Percentiles rank a stretch among this genome's conserved stretches.
Conservation (phyloP, 2,113 vertebrate genomes). For the Gallinago jamesoni region DNA sequence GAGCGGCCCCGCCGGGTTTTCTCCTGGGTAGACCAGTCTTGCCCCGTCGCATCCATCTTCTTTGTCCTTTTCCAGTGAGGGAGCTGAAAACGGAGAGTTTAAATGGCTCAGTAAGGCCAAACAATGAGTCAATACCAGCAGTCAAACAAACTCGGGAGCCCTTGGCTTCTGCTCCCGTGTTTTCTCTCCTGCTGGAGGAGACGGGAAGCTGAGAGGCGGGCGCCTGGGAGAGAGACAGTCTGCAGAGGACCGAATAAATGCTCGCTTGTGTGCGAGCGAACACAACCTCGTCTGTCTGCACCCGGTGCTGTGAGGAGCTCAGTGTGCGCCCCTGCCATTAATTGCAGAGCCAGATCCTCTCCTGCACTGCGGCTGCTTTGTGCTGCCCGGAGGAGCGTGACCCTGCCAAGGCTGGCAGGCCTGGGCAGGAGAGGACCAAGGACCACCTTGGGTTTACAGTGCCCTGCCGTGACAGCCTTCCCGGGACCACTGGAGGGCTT, state of each 20-base stretch:
- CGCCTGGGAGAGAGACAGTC: background rate
- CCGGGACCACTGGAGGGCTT: rapidly evolving
- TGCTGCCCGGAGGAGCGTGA: background rate
- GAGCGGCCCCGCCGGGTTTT: background rate
- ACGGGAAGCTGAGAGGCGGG: background rate
- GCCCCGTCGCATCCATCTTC: background rate
- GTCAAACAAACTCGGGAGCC: background rate
- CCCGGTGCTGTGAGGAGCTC: background rate
- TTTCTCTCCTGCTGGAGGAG: background rate
- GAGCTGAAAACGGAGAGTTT: background rate
- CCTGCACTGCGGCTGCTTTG: conserved; percentile 3
- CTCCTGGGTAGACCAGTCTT: background rate
- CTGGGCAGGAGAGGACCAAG: background rate
- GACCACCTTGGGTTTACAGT: rapidly evolving
- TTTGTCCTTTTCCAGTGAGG: background rate
- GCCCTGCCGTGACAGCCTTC: rapidly evolving
- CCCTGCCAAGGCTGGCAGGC: background rate
- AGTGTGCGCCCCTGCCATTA: background rate
- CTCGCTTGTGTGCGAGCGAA: background rate
- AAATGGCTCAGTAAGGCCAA: background rate
- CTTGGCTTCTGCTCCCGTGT: conserved; percentile 5
- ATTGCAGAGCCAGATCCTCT: background rate
- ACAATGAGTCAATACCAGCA: background rate
- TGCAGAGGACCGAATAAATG: background rate
- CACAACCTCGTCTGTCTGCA: conserved; percentile 12